phyloP scores from a whole-genome alignment of 2,113 vertebrate species.

The Indicator indicator region DNA sequence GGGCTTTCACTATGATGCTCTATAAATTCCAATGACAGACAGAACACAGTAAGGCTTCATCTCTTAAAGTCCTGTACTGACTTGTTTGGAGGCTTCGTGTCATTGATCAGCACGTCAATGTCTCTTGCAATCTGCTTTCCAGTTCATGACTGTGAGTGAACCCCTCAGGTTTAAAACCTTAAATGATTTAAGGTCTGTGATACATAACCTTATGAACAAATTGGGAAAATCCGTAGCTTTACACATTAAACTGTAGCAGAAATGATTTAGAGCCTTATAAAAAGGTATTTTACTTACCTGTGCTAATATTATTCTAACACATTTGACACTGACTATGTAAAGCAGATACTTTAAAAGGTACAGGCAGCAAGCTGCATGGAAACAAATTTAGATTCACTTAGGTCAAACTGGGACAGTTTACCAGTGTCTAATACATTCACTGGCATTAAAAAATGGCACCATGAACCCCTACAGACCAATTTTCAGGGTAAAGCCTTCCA shows the following conservation, averaged over 20 bases:
- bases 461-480: background rate
- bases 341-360: conserved; percentile 17
- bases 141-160: conserved; percentile 50
- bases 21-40: conserved; percentile 66
- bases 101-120: conserved; percentile 58
- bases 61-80: conserved; percentile 51
- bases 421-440: background rate
- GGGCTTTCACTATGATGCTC: conserved; percentile 60
- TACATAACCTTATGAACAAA: conserved; percentile 39
- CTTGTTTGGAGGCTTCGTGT: conserved; percentile 54
- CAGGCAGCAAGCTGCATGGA: background rate
- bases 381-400: conserved; percentile 30
- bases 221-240: conserved; percentile 54
- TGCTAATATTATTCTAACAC: conserved; percentile 49
- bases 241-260: conserved; percentile 49
- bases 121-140: conserved; percentile 43
- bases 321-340: conserved; percentile 44
- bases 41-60: conserved; percentile 47
- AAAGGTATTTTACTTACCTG: conserved; percentile 49
- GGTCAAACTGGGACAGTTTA: conserved; percentile 21
- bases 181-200: conserved; percentile 40
- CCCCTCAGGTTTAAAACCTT: conserved; percentile 60
- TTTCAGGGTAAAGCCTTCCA: background rate
- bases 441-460: background rate
- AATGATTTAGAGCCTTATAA: conserved; percentile 35